These are phyloP conservation scores for Caenorhabditis drosophilae DNA, from an alignment of 2,888 invertebrate genomes.

Conservation along the genomic window DNA sequence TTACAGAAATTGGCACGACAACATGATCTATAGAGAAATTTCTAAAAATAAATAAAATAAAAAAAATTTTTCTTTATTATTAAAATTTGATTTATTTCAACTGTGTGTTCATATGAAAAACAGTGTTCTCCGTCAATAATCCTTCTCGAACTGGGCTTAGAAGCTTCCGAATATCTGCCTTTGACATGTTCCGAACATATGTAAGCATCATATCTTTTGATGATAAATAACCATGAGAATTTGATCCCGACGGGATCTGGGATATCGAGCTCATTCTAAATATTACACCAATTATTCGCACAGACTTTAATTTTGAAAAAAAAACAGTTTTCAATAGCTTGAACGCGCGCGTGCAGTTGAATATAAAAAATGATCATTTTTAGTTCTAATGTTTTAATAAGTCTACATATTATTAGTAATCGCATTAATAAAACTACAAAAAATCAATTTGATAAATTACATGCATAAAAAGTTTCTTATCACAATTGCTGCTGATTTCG, in stretches of 20 bases:
- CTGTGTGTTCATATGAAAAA: slow-evolving; percentile 57
- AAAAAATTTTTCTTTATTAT: neutral
- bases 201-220: slow-evolving; percentile 46
- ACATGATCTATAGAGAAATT: slow-evolving; percentile 60
- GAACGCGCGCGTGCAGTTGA: slow-evolving; percentile 21
- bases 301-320: too few species aligned
- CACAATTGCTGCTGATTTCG: too few species aligned
- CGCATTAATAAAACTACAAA: too few species aligned
- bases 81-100: slow-evolving; percentile 5
- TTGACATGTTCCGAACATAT: slow-evolving; percentile 48
- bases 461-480: too few species aligned
- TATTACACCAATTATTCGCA: too few species aligned
- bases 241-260: slow-evolving; percentile 36
- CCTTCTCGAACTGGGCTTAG: slow-evolving; percentile 54
- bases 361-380: slow-evolving; percentile 10
- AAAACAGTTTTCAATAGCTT: slow-evolving; percentile 12
- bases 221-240: slow-evolving; percentile 42
- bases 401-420: too few species aligned
- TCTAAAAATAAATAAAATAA: slow-evolving; percentile 22
- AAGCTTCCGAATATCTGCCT: slow-evolving; percentile 42
- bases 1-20: slow-evolving; percentile 49
- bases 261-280: slow-evolving; percentile 19
- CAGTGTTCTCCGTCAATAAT: slow-evolving; percentile 54
- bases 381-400: too few species aligned
- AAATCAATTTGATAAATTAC: too few species aligned